A percentile compares a stretch with the other conserved stretches of the same genome.
Evolutionary conservation across 2,797 vertebrate species (phyloP).

Genomic region (Chromobotia macracanthus): DNA sequence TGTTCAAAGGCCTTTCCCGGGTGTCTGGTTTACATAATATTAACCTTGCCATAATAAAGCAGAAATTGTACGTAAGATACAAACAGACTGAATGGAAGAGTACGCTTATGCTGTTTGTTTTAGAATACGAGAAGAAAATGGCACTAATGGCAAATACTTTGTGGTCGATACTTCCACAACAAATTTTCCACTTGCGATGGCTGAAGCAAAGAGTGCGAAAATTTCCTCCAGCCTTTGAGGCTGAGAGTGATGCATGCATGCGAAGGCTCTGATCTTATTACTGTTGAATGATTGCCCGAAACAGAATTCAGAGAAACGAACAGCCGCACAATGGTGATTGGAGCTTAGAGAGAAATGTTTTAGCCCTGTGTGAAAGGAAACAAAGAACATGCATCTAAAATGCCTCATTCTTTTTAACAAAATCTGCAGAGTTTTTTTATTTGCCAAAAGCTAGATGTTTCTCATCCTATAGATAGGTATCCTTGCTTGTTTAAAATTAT

Average conservation of each 20-base stretch:
- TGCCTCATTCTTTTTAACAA: not conserved
- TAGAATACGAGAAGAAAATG: not conserved
- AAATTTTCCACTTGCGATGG: slow-evolving; percentile 42
- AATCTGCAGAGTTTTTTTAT: slow-evolving; percentile 20
- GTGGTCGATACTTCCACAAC: slow-evolving; percentile 34
- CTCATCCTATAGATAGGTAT: too few relatives aligned
- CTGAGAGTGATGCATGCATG: slow-evolving; percentile 43
- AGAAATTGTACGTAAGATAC: slow-evolving; percentile 10
- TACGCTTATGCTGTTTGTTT: not conserved
- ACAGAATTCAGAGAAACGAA: slow-evolving; percentile 46
- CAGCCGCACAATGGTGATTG: slow-evolving; percentile 37
- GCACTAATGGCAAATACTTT: slow-evolving; percentile 12
- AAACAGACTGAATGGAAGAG: not conserved
- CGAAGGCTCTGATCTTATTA: slow-evolving; percentile 55
- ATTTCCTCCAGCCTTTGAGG: slow-evolving; percentile 39
- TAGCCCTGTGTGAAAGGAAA: slow-evolving; percentile 30
- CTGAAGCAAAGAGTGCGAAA: slow-evolving; percentile 25
- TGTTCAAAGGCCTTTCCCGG: slow-evolving; percentile 75
- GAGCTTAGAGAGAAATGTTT: slow-evolving; percentile 48
- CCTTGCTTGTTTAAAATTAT: too few relatives aligned
- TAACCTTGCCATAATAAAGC: slow-evolving; percentile 48
- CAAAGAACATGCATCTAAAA: slow-evolving; percentile 43
- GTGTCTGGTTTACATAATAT: slow-evolving; percentile 27
- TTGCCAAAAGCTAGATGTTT: not conserved
- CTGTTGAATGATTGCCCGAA: slow-evolving; percentile 53